phyloP scores from a whole-genome alignment of 2,888 invertebrate species.

The Endotricha flammealis region DNA sequence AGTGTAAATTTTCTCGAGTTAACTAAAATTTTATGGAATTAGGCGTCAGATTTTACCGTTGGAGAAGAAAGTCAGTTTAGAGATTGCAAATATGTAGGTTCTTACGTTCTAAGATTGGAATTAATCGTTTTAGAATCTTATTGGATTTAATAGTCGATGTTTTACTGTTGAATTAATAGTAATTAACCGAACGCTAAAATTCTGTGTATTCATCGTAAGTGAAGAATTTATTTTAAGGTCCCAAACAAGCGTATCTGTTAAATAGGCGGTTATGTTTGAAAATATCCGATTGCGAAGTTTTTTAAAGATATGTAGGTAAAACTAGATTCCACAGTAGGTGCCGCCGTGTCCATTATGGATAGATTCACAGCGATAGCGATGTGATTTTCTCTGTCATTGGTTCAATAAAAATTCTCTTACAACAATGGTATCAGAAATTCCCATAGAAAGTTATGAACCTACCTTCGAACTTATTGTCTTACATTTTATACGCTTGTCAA shows the following conservation, averaged over 20 bases:
- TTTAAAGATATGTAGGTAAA: too few relatives aligned
- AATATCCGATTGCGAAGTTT: too few relatives aligned
- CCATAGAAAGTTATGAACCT: constrained; percentile 66
- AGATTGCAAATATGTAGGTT: constrained; percentile 42
- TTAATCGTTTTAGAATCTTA: constrained; percentile 47
- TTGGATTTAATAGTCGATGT: too few relatives aligned
- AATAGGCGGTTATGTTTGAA: too few relatives aligned
- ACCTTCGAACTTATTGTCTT: constrained; percentile 24
- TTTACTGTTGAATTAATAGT: too few relatives aligned
- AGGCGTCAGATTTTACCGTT: constrained; percentile 56
- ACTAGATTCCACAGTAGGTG: too few relatives aligned
- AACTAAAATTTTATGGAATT: constrained; percentile 33
- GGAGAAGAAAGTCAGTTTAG: constrained; percentile 58
- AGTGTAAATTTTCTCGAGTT: constrained; percentile 32
- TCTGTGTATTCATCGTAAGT: too few relatives aligned
- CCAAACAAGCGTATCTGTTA: too few relatives aligned
- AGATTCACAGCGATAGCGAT: constrained; percentile 5
- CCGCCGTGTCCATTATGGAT: neutral
- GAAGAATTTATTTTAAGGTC: too few relatives aligned
- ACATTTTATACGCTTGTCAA: constrained; percentile 18
- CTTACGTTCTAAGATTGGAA: constrained; percentile 41
- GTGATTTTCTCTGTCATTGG: constrained; percentile 12
- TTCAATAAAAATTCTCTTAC: constrained; percentile 13
- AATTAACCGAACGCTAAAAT: too few relatives aligned
- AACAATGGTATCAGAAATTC: constrained; percentile 50